These are phyloP conservation scores for Coleophora flavipennella DNA, from an alignment of 2,888 invertebrate genomes.

Conservation along the genomic window DNA sequence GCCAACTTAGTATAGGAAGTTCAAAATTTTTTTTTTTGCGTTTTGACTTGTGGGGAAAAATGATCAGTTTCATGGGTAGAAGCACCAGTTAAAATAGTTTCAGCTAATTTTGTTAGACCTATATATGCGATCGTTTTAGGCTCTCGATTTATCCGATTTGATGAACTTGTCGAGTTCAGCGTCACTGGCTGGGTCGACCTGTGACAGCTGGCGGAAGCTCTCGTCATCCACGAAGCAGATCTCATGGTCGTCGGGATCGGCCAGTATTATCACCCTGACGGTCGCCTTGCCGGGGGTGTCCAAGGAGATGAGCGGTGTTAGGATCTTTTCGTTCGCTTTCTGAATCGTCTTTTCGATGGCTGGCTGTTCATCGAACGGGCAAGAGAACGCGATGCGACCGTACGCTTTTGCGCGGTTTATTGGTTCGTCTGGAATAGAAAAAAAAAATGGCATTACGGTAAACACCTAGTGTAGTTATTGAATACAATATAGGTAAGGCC, in stretches of 20 bases:
- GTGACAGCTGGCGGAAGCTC: slow-evolving; percentile 89
- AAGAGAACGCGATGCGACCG: slow-evolving; percentile 95
- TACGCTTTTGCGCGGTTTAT: slow-evolving; percentile 92
- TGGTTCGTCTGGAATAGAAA: slow-evolving; percentile 60
- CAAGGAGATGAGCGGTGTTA: slow-evolving; percentile 92
- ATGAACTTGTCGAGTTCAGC: slow-evolving; percentile 84
- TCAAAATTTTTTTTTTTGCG: too few relatives aligned
- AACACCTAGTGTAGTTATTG: too few relatives aligned
- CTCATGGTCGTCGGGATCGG: slow-evolving; percentile 97
- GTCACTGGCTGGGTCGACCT: slow-evolving; percentile 88
- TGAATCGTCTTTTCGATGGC: slow-evolving; percentile 81
- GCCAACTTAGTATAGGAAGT: too few relatives aligned
- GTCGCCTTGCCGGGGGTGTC: slow-evolving; percentile 98
- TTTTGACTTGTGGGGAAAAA: too few relatives aligned
- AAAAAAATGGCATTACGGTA: background rate
- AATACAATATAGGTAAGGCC: too few relatives aligned
- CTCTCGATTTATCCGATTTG: slow-evolving; percentile 74
- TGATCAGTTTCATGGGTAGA: too few relatives aligned
- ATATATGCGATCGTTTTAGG: slow-evolving; percentile 24
- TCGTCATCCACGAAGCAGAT: slow-evolving; percentile 99
- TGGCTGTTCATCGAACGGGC: slow-evolving; percentile 84
- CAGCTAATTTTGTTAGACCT: too few relatives aligned
- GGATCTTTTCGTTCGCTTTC: slow-evolving; percentile 79
- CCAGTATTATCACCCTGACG: slow-evolving; percentile 95
- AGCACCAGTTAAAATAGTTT: too few relatives aligned